These are phyloP conservation scores for Enoplosus armatus DNA, from an alignment of 2,797 vertebrate species.

Conservation along the genomic window DNA sequence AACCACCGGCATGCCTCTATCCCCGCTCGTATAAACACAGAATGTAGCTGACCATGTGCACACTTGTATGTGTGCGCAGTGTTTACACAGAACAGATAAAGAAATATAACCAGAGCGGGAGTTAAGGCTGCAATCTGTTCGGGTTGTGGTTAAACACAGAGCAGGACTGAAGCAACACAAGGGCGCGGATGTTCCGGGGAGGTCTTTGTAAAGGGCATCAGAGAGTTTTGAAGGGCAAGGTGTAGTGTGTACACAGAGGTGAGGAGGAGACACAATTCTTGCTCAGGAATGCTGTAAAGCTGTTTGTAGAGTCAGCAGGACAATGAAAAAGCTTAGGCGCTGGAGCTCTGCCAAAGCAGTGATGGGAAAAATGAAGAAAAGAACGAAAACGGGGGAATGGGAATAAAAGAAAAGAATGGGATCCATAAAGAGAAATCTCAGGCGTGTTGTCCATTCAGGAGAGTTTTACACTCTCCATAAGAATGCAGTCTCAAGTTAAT, in stretches of 20 bases:
- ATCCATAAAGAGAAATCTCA: slow-evolving; percentile 51
- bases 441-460: slow-evolving; percentile 33
- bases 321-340: slow-evolving; percentile 48
- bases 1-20: slow-evolving; percentile 66
- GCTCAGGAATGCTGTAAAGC: slow-evolving; percentile 71
- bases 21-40: slow-evolving; percentile 71
- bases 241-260: slow-evolving; percentile 66
- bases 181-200: slow-evolving; percentile 44
- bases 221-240: slow-evolving; percentile 54
- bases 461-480: slow-evolving; percentile 45
- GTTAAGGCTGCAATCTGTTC: slow-evolving; percentile 45
- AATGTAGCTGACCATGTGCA: slow-evolving; percentile 59
- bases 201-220: slow-evolving; percentile 56
- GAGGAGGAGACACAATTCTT: slow-evolving; percentile 49
- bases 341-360: slow-evolving; percentile 58
- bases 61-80: slow-evolving; percentile 31
- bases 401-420: slow-evolving; percentile 50
- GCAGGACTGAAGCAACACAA: slow-evolving; percentile 2
- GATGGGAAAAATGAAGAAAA: slow-evolving; percentile 40
- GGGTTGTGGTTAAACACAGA: slow-evolving; percentile 47
- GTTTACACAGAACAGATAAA: slow-evolving; percentile 72
- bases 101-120: slow-evolving; percentile 49
- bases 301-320: slow-evolving; percentile 73
- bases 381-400: slow-evolving; percentile 24
- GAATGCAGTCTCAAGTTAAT: slow-evolving; percentile 40